phyloP scores from a whole-genome alignment of 2,113 vertebrate species.

The Salvelinus fontinalis region DNA sequence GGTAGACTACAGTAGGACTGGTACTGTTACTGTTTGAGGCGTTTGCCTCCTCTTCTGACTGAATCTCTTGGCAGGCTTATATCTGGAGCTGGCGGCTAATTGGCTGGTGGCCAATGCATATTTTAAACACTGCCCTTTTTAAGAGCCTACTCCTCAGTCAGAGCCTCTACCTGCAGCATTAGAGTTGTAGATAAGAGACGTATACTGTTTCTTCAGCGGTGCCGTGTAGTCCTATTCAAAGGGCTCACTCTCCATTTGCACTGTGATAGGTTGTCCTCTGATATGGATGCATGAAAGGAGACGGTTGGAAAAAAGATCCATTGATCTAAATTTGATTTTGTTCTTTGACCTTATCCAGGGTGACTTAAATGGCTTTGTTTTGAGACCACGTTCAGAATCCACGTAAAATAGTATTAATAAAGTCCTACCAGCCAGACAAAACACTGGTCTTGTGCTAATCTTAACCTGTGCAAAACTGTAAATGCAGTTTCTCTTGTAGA shows the following conservation, averaged over 20 bases:
- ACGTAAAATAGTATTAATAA: background rate
- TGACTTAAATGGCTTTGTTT: background rate
- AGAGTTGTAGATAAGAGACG: background rate
- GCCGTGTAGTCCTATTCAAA: background rate
- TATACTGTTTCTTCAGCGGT: background rate
- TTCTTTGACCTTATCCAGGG: background rate
- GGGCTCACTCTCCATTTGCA: background rate
- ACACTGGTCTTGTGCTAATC: background rate
- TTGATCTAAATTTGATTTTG: background rate
- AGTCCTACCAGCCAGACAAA: background rate
- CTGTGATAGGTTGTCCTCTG: background rate
- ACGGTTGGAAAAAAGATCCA: background rate
- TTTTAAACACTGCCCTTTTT: slow-evolving; percentile 29
- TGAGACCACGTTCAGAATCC: background rate
- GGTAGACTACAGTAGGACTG: background rate
- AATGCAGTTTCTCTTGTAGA: background rate
- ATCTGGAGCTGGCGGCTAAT: slow-evolving; percentile 21
- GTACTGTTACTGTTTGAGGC: slow-evolving; percentile 11
- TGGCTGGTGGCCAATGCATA: slow-evolving; percentile 29
- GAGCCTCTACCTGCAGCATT: background rate
- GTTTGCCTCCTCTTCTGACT: slow-evolving; percentile 18
- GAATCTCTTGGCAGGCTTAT: slow-evolving; percentile 22
- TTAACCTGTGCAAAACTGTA: background rate
- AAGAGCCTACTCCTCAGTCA: background rate
- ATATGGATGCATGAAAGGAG: background rate